phyloP scores from a whole-genome alignment of 2,888 invertebrate genomes.

The Mesorhabditis belari region DNA sequence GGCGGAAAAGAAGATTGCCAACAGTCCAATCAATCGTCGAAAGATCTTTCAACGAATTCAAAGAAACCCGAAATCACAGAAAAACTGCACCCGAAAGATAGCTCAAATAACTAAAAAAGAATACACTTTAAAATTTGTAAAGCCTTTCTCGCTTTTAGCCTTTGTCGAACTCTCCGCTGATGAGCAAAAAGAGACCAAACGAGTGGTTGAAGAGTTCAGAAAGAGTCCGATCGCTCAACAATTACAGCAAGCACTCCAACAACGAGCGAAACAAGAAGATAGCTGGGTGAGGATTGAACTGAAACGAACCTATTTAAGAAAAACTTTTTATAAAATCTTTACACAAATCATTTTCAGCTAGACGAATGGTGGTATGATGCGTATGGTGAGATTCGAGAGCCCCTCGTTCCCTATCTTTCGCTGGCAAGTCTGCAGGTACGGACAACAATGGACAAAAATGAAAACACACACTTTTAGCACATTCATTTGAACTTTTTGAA shows the following conservation, averaged over 20 bases:
- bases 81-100: too few relatives aligned
- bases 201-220: conserved; percentile 24
- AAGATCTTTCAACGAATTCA: too few relatives aligned
- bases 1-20: too few relatives aligned
- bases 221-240: conserved; percentile 15
- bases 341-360: conserved; percentile 19
- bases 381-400: conserved; percentile 30
- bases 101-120: background rate
- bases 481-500: background rate
- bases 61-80: too few relatives aligned
- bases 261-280: conserved; percentile 15
- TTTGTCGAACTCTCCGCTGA: conserved; percentile 15
- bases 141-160: conserved; percentile 14
- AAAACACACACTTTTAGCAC: too few relatives aligned
- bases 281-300: conserved; percentile 25
- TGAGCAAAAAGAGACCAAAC: conserved; percentile 12
- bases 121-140: background rate
- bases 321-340: background rate
- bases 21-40: too few relatives aligned
- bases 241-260: conserved; percentile 24
- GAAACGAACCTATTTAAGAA: background rate
- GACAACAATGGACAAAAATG: too few relatives aligned
- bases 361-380: conserved; percentile 44
- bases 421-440: conserved; percentile 12
- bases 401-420: conserved; percentile 22